Evolutionary conservation across 2,113 vertebrate species (phyloP), one percentile per base, ranked within the genome.

Genomic region (Campylomormyrus numenius): DNA sequence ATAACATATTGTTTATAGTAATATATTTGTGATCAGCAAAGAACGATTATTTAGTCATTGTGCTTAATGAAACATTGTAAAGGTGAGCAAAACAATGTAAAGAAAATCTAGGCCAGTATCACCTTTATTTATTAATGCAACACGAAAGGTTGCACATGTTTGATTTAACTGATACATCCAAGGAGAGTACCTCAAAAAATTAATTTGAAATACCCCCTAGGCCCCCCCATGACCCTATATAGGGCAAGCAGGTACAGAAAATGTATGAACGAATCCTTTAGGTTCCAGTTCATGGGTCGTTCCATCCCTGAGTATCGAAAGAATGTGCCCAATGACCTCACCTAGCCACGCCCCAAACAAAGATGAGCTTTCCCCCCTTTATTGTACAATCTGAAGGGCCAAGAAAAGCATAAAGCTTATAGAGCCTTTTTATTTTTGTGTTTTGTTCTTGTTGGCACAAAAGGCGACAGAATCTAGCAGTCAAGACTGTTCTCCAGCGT

Each of bases 401-500:
- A 27, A 70, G 31, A 74, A 74, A 88, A 17, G 85, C 31, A 87
- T 42, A 15, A 52, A 46, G 42, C 53, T 31, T 42, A 48, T 53
- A 5, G 39, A 53, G 58, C 74, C 17, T 24, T 19, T 77, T 7
- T 62, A 50, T 83, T 84, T 52, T 48, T 31, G n/a, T 50, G 27
- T 42, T 66, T 70, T 70, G 27, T 31, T 70, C 10, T 31, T 70
- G n/a, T 70, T 70, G 9, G 62, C 74, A 35, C 39, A 42, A 80
- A 80, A 45, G 85, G 7, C 21, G 5, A n/a, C 45, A 8, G 84
- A 49, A 50, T 48, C n/a, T 46, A 3, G 77, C 24, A 88, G 9
- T 80, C 48, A 5, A 7, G 70, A 48, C 50, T 7, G 92, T 88
- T 91, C 94, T 94, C 94, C 93, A 95, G 83, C 92, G 92, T 91